These are phyloP conservation scores for Arizona elegans DNA, from an alignment of 2,113 vertebrate species.

Conservation along the genomic window DNA sequence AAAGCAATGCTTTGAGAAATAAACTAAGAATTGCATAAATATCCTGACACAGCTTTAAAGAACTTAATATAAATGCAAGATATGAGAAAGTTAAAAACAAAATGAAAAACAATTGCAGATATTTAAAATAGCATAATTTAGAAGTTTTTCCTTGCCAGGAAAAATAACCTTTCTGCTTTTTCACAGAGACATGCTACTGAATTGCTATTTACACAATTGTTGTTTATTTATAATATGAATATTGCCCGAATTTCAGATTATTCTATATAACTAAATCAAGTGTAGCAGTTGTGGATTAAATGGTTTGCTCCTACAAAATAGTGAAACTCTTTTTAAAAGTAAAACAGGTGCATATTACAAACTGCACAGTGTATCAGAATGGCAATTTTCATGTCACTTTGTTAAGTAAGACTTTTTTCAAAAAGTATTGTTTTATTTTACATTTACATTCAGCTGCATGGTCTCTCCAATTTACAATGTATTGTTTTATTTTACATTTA, in stretches of 20 bases:
- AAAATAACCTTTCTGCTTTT: conserved; percentile 39
- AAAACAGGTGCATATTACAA: conserved; percentile 62
- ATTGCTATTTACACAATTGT: conserved; percentile 51
- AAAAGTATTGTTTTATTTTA: conserved; percentile 36
- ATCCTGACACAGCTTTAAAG: conserved; percentile 35
- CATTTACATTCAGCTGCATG: conserved; percentile 30
- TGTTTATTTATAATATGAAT: conserved; percentile 57
- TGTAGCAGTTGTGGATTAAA: conserved; percentile 57
- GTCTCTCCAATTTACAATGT: conserved; percentile 17
- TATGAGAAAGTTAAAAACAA: neutral
- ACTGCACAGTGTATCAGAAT: conserved; percentile 51
- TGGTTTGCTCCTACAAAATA: conserved; percentile 47
- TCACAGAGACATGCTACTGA: conserved; percentile 6
- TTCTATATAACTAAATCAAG: conserved; percentile 61
- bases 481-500: conserved; percentile 35
- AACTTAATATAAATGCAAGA: conserved; percentile 39
- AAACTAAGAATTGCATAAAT: conserved; percentile 16
- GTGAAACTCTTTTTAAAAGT: conserved; percentile 57
- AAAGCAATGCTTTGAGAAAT: conserved; percentile 25
- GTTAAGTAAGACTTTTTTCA: conserved; percentile 42
- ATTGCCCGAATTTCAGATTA: conserved; percentile 57
- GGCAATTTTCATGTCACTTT: conserved; percentile 56
- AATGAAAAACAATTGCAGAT: conserved; percentile 27
- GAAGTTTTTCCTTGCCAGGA: conserved; percentile 51
- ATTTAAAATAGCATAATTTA: conserved; percentile 46